Evolutionary conservation across 2,797 vertebrate species (phyloP).

Genomic region (Syngnathus acus): DNA sequence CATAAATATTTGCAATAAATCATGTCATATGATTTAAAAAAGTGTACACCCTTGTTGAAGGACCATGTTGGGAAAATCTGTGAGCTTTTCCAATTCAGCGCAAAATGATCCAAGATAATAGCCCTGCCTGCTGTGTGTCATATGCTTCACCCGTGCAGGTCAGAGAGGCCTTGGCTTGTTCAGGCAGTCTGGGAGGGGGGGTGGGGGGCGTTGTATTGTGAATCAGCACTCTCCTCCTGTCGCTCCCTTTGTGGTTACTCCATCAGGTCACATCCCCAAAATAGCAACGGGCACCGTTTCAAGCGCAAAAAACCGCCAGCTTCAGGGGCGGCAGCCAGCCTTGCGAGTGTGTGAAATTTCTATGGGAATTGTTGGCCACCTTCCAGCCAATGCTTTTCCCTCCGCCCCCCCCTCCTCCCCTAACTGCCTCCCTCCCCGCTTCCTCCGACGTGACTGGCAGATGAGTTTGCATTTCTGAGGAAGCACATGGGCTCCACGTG

Average conservation of each 20-base stretch:
- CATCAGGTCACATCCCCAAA: constrained; percentile 92
- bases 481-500: constrained; percentile 81
- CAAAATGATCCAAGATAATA: background rate
- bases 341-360: constrained; percentile 87
- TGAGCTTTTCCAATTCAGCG: background rate
- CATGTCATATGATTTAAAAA: background rate
- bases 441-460: constrained; percentile 75
- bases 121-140: background rate
- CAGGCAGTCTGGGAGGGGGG: constrained; percentile 15
- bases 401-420: background rate
- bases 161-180: constrained; percentile 28
- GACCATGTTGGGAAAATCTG: background rate
- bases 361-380: constrained; percentile 88
- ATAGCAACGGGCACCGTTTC: constrained; percentile 91
- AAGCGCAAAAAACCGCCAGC: constrained; percentile 84
- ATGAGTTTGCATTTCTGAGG: constrained; percentile 88
- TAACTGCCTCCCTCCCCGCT: constrained; percentile 13
- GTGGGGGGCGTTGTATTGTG: constrained; percentile 36
- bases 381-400: constrained; percentile 68
- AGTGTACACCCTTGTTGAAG: background rate
- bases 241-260: constrained; percentile 86
- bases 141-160: constrained; percentile 17
- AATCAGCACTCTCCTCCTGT: constrained; percentile 69
- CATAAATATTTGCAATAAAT: background rate
- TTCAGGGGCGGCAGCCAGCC: constrained; percentile 87